Conservation (phyloP, 37 sponge, comb jelly and placozoan genomes). For the Haliclona indistincta region DNA sequence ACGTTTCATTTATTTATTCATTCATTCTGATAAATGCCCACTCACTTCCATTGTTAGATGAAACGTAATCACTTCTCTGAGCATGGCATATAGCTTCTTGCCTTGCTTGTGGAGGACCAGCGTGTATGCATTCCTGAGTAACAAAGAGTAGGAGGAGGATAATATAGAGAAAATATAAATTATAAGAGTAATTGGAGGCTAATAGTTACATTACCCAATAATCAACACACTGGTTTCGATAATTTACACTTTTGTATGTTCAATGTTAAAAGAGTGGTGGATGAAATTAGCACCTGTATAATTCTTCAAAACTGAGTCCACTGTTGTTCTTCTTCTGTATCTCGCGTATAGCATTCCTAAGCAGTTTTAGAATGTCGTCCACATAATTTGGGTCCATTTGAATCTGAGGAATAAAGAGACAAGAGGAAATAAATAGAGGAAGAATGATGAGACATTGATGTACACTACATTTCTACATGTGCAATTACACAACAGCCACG, state of each 20-base stretch:
- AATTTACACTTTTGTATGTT: neutral
- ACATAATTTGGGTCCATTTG: conserved; percentile 97
- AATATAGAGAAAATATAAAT: neutral
- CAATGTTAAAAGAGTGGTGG: too few relatives aligned
- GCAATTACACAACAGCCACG: conserved; percentile 5
- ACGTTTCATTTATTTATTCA: neutral
- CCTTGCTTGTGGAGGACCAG: conserved; percentile 99
- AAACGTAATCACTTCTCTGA: conserved; percentile 89
- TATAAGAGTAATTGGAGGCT: neutral
- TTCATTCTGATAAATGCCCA: too few relatives aligned
- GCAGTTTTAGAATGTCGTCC: conserved; percentile 86
- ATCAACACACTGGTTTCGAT: neutral
- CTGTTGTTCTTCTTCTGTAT: conserved; percentile 99
- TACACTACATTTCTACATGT: conserved; percentile 6
- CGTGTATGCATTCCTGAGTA: conserved; percentile 99
- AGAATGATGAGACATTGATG: neutral
- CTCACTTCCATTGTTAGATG: conserved; percentile 84
- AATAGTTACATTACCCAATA: neutral
- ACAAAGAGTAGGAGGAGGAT: too few relatives aligned
- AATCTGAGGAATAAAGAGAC: conserved; percentile 45
- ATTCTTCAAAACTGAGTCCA: conserved; percentile 98
- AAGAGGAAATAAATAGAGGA: neutral
- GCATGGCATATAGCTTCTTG: conserved; percentile 74
- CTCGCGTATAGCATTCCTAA: conserved; percentile 94
- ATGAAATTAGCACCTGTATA: conserved; percentile 72